Evolutionary conservation across 1,140 invertebrate species (phyloP).

Genomic region (Halictus rubicundus): DNA sequence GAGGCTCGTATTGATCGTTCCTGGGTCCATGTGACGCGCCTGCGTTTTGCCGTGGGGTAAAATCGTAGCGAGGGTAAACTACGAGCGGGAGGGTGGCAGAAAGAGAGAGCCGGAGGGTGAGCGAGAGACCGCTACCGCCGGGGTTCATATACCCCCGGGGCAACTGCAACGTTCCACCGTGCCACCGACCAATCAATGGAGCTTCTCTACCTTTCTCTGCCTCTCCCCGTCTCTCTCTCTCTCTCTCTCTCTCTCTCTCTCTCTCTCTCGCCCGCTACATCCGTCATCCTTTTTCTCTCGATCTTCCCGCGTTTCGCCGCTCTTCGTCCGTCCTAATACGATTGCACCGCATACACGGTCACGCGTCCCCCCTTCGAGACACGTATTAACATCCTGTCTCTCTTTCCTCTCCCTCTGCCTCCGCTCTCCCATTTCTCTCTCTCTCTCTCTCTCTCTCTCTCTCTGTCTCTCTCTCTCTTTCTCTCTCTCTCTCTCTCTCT

Average conservation of each 20-base stretch:
- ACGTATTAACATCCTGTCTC: constrained; percentile 21
- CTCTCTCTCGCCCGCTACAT: constrained; percentile 18
- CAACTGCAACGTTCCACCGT: constrained; percentile 74
- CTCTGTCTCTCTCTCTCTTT: no score
- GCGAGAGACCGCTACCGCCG: constrained; percentile 62
- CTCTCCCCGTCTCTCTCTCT: constrained; percentile 27
- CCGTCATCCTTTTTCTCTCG: constrained; percentile 43
- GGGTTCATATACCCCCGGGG: constrained; percentile 78
- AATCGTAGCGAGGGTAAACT: constrained; percentile 75
- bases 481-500: no score
- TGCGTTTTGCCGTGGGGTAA: constrained; percentile 76
- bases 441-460: no score
- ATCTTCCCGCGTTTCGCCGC: constrained; percentile 35
- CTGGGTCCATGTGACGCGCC: constrained; percentile 79
- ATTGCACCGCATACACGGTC: constrained; percentile 38
- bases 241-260: constrained; percentile 23
- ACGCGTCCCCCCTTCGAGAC: constrained; percentile 14
- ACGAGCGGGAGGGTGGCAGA: constrained; percentile 47
- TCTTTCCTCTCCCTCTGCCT: background rate
- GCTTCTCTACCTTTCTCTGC: constrained; percentile 59
- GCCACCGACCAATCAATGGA: constrained; percentile 78
- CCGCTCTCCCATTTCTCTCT: no score
- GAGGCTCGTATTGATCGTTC: constrained; percentile 75
- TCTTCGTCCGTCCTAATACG: constrained; percentile 47
- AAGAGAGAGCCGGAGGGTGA: constrained; percentile 40